Evolutionary conservation across 2,113 vertebrate species (phyloP).

Genomic region (Pterophyllum scalare): DNA sequence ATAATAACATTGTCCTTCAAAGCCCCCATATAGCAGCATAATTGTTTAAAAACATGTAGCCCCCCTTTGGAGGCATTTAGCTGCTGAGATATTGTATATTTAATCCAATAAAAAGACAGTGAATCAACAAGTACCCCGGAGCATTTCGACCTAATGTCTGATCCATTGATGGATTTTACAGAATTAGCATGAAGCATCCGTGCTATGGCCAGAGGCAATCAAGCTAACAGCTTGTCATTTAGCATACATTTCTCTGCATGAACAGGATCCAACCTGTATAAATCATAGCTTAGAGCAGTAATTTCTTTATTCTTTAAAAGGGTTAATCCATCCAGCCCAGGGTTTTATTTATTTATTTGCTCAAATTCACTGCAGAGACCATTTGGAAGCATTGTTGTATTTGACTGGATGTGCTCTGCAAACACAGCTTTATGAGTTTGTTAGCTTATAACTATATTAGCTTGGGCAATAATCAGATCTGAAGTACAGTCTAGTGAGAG

Average conservation of each 20-base stretch:
- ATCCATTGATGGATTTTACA: slow-evolving; percentile 51
- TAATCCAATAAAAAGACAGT: slow-evolving; percentile 6
- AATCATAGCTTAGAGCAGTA: not conserved
- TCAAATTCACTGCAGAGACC: not conserved
- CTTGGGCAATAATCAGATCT: not conserved
- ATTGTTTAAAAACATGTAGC: not conserved
- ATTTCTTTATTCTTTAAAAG: not conserved
- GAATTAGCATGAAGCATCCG: slow-evolving; percentile 48
- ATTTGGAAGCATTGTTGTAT: not conserved
- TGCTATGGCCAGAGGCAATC: slow-evolving; percentile 33
- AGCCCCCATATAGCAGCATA: not conserved
- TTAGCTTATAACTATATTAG: slow-evolving; percentile 11
- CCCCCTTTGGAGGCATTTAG: slow-evolving; percentile 12
- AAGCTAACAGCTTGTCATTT: slow-evolving; percentile 44
- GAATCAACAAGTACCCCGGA: slow-evolving; percentile 45
- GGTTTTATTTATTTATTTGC: not conserved
- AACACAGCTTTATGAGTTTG: not conserved
- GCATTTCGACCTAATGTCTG: slow-evolving; percentile 29
- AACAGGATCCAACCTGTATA: slow-evolving; percentile 19
- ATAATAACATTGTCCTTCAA: not conserved
- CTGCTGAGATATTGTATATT: slow-evolving; percentile 6
- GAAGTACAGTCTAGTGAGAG: not conserved
- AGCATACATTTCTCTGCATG: slow-evolving; percentile 11
- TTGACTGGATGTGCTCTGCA: not conserved
- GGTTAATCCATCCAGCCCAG: not conserved